These are phyloP conservation scores for Hermetia illucens DNA, from an alignment of 1,140 invertebrate species.

Conservation along the genomic window DNA sequence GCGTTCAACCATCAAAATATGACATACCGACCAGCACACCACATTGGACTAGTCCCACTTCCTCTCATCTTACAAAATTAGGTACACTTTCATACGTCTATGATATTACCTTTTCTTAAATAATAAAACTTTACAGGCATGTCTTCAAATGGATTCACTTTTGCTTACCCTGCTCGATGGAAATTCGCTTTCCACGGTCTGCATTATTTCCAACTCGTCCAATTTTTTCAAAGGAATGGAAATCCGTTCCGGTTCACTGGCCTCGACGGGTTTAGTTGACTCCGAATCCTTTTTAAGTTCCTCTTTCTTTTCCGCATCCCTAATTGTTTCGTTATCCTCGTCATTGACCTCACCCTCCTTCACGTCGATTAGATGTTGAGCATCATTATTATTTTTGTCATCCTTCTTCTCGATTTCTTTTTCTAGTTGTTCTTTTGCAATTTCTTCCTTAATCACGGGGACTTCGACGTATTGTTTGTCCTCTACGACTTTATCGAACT, in stretches of 20 bases:
- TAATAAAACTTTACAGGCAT: too few relatives aligned
- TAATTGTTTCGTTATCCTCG: slow-evolving; percentile 32
- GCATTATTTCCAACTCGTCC: slow-evolving; percentile 39
- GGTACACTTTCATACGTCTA: too few relatives aligned
- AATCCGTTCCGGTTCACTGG: slow-evolving; percentile 24
- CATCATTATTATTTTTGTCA: not conserved
- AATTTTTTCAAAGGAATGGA: slow-evolving; percentile 34
- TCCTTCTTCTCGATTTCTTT: slow-evolving; percentile 9
- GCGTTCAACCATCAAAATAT: too few relatives aligned
- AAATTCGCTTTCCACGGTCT: slow-evolving; percentile 41
- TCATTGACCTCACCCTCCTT: slow-evolving; percentile 13
- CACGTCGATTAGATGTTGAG: slow-evolving; percentile 7
- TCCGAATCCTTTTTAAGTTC: slow-evolving; percentile 7
- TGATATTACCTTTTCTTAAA: too few relatives aligned
- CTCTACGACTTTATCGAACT: slow-evolving; percentile 27
- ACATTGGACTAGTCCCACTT: too few relatives aligned
- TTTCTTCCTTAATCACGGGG: slow-evolving; percentile 25
- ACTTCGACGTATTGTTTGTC: slow-evolving; percentile 31
- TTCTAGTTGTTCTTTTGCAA: slow-evolving; percentile 20
- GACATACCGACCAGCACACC: too few relatives aligned
- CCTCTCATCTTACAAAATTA: too few relatives aligned
- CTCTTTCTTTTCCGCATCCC: slow-evolving; percentile 21
- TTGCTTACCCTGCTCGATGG: slow-evolving; percentile 15
- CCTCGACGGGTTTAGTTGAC: slow-evolving; percentile 6
- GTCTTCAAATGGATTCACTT: too few relatives aligned